These are phyloP conservation scores for Ophion ventricosus DNA, from an alignment of 2,888 invertebrate species.

Conservation along the genomic window DNA sequence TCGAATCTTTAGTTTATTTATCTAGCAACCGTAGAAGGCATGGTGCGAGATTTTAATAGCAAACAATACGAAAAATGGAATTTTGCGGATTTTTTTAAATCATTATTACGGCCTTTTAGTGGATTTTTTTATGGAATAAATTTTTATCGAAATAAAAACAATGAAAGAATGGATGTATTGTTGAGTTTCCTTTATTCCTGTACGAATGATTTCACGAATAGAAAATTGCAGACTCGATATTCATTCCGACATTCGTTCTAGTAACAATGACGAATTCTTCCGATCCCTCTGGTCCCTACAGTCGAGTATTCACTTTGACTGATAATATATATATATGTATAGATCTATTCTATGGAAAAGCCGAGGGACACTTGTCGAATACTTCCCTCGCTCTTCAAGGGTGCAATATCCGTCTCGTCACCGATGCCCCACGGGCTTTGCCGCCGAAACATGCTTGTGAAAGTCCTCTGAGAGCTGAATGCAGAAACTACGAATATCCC, in stretches of 20 bases:
- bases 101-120: too few species aligned
- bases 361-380: constrained; percentile 40
- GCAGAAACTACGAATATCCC: not conserved
- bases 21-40: too few species aligned
- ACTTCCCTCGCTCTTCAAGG: constrained; percentile 34
- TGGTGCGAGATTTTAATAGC: too few species aligned
- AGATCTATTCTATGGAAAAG: not conserved
- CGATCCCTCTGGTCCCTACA: not conserved
- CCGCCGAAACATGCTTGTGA: constrained; percentile 23
- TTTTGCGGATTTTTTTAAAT: too few species aligned
- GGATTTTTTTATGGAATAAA: not conserved
- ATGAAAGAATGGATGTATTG: not conserved
- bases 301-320: not conserved
- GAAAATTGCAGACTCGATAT: not conserved
- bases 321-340: not conserved
- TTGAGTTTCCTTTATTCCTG: not conserved
- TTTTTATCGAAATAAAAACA: not conserved
- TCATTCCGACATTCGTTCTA: not conserved
- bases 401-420: constrained; percentile 40
- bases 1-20: too few species aligned
- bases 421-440: constrained; percentile 32
- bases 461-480: constrained; percentile 34
- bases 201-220: not conserved
- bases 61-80: too few species aligned
- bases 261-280: not conserved